Evolutionary conservation across 30 jellyfish, hydroid and myxozoan genomes (phyloP), one percentile per base, ranked within the genome.

Genomic region (Chrysaora quinquecirrha): DNA sequence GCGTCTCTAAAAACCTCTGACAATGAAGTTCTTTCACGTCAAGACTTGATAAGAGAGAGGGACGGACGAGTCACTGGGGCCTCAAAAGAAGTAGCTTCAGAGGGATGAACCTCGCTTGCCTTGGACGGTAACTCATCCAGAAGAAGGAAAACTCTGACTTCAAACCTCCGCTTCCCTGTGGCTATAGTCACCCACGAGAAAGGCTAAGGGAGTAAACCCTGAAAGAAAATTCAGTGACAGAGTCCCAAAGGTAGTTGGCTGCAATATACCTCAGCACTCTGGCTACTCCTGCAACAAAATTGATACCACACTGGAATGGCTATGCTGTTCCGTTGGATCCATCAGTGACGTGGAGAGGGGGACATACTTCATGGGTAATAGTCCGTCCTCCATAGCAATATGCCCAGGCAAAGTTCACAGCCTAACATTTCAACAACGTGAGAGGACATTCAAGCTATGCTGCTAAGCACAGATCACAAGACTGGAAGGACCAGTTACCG

Each of bases 291-390:
- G 72, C 33, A 20, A 60, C 72, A 21, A 4, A 6, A 25, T 21
- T 60, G 72, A 21, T 60, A 9, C 72, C 72, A 60, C 9, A 60
- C 23, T 60, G 72, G 9, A 60, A 20, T 60, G 23, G 23, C 32
- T 20, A 6, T 4, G 72, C 23, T 60, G 32, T 60, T 60, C 72
- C 72, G 9, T 60, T 60, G 72, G 72, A 4, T 60, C 72, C 10
- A 60, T 60, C 72, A 60, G 33, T 25, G 33, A 60, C 72, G 72
- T 60, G 72, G 72, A n/a, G 33, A 60, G 72, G 72, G 72, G 72
- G 33, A 10, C 29, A 60, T 60, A 25, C 23, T 60, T 4, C 72
- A 60, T 60, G 33, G 58, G 12, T 43, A 6, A 43, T 16, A 43
- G 58, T 43, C 16, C 58, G 58, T 43, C 58, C 58, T 43, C 58